Percentiles rank a stretch among this genome's conserved stretches.
Evolutionary conservation across 2,113 vertebrate species (phyloP).

Genomic region (Taurulus bubalis): DNA sequence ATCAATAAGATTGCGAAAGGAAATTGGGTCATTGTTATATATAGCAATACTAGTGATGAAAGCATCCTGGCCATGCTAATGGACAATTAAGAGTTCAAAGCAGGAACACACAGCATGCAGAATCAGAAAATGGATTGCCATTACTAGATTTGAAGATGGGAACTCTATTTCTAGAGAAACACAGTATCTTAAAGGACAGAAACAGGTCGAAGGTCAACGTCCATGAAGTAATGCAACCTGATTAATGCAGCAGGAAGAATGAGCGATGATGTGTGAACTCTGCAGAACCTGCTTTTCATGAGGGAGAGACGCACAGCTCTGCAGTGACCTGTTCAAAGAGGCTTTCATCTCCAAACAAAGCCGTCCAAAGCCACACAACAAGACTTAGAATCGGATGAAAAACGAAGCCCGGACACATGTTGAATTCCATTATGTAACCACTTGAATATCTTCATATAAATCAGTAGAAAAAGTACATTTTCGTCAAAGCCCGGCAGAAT

Average conservation of each 20-base stretch:
- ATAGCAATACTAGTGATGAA: conserved; percentile 17
- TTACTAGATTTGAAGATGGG: conserved; percentile 5
- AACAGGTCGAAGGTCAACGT: conserved; percentile 4
- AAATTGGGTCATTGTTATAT: conserved; percentile 64
- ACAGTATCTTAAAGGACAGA: background rate
- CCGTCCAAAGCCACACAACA: conserved; percentile 3
- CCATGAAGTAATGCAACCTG: conserved; percentile 5
- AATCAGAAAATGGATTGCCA: background rate
- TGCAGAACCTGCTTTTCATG: conserved; percentile 22
- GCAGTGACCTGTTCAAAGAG: conserved; percentile 17
- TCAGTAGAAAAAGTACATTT: background rate
- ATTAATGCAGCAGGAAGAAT: conserved; percentile 31
- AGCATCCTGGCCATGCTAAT: conserved; percentile 25
- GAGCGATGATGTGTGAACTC: conserved; percentile 16
- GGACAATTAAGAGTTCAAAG: conserved; percentile 50
- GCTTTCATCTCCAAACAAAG: conserved; percentile 27
- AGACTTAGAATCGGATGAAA: conserved; percentile 21
- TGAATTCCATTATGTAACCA: background rate
- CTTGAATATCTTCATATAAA: conserved; percentile 1
- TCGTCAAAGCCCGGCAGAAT: background rate
- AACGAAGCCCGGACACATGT: conserved; percentile 13
- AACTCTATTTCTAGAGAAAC: background rate
- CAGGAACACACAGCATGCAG: background rate
- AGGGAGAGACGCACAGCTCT: conserved; percentile 15
- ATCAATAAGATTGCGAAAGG: conserved; percentile 55